Conservation (phyloP, 1,140 invertebrate species). For the Meloidogyne exigua region DNA sequence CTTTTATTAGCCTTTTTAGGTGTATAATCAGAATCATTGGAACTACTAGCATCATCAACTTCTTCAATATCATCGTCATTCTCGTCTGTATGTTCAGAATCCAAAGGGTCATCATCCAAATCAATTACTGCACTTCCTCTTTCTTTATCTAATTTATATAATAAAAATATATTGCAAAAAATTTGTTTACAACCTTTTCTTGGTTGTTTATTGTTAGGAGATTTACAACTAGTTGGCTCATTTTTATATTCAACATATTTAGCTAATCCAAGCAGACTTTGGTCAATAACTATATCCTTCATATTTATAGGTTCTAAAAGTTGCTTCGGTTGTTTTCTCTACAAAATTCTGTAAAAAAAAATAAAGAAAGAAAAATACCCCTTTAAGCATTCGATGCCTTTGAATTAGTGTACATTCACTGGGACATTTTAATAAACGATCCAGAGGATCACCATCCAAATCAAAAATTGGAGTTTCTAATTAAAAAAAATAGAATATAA, state of each 20-base stretch:
- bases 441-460: not conserved
- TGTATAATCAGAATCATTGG: not conserved
- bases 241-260: constrained; percentile 3
- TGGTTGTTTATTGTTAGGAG: not conserved
- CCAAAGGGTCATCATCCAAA: not conserved
- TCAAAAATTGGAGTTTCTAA: not conserved
- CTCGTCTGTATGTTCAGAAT: not conserved
- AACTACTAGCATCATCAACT: not conserved
- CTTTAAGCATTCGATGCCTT: not conserved
- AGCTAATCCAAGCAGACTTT: not conserved
- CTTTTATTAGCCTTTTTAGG: not conserved
- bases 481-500: not conserved
- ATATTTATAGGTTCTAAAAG: not conserved
- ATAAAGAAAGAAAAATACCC: not conserved
- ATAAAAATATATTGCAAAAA: not conserved
- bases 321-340: not conserved
- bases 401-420: not conserved
- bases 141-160: not conserved
- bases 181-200: not conserved
- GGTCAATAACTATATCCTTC: not conserved
- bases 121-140: not conserved
- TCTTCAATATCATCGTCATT: not conserved
- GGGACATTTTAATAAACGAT: not conserved
- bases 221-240: too few species aligned
- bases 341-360: not conserved